Evolutionary conservation across 2,113 vertebrate species (phyloP).

Genomic region (Carollia perspicillata): DNA sequence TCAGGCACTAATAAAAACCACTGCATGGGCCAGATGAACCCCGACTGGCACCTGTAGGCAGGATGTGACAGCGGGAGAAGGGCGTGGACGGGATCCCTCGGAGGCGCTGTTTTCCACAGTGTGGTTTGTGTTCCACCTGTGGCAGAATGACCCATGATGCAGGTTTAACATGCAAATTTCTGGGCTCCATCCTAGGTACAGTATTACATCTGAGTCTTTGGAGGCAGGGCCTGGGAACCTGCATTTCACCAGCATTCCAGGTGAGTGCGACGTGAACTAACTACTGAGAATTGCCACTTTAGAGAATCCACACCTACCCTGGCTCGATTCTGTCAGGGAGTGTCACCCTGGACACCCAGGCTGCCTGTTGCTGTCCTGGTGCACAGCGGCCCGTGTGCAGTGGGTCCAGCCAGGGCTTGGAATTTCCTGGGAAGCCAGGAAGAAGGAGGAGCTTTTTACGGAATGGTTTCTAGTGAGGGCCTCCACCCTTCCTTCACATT

Average conservation of each 20-base stretch:
- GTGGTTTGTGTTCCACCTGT: rapidly evolving
- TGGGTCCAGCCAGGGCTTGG: not conserved
- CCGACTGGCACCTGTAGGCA: not conserved
- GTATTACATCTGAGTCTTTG: not conserved
- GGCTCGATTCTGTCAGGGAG: not conserved
- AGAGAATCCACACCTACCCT: not conserved
- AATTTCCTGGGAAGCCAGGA: not conserved
- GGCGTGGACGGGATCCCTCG: not conserved
- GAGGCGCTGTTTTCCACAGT: not conserved
- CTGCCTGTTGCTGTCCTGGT: not conserved
- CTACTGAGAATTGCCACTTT: not conserved
- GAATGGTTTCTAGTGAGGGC: not conserved
- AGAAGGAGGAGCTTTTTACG: not conserved
- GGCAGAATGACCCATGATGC: not conserved
- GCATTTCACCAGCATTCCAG: not conserved
- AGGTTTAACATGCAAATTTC: not conserved
- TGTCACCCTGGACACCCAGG: rapidly evolving
- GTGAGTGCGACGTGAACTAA: not conserved
- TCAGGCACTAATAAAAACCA: not conserved
- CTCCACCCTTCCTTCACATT: not conserved
- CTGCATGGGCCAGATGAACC: not conserved
- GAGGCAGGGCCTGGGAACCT: not conserved
- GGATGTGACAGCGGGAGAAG: not conserved
- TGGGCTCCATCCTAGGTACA: not conserved
- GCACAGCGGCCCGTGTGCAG: rapidly evolving